phyloP scores from a whole-genome alignment of 2,888 invertebrate species.

The Aproaerema taeniolella region DNA sequence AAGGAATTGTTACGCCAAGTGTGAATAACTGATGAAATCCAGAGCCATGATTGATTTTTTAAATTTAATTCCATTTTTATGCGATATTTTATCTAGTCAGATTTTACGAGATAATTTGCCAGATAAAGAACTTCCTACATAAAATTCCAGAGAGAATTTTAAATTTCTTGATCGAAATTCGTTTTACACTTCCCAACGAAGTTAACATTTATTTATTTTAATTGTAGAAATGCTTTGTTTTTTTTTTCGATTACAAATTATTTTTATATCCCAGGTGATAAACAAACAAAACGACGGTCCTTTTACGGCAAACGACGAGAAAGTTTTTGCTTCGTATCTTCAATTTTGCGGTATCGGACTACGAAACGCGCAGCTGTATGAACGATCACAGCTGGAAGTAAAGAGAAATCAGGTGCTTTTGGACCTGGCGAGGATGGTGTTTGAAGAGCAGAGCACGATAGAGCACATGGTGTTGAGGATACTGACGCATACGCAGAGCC shows the following conservation, averaged over 20 bases:
- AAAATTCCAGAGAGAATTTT: no score
- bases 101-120: neutral
- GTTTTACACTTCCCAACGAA: neutral
- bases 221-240: no score
- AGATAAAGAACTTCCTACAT: no score
- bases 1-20: constrained; percentile 25
- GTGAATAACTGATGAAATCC: constrained; percentile 21
- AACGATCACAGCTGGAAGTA: constrained; percentile 95
- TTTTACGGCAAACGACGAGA: constrained; percentile 92
- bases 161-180: no score
- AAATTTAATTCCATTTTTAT: constrained; percentile 1
- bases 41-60: constrained; percentile 15
- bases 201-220: no score
- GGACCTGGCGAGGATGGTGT: constrained; percentile 96
- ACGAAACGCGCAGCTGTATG: constrained; percentile 96
- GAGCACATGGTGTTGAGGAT: constrained; percentile 96
- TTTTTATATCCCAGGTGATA: constrained; percentile 80
- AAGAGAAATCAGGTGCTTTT: constrained; percentile 96
- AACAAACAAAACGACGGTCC: constrained; percentile 91
- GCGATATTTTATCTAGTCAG: constrained; percentile 1
- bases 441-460: constrained; percentile 97
- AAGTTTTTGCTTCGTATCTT: constrained; percentile 93
- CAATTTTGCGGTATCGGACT: constrained; percentile 98
- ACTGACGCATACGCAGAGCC: constrained; percentile 94
- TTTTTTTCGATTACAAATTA: neutral